phyloP scores from a whole-genome alignment of 2,797 vertebrate genomes.

The Gallirallus australis region DNA sequence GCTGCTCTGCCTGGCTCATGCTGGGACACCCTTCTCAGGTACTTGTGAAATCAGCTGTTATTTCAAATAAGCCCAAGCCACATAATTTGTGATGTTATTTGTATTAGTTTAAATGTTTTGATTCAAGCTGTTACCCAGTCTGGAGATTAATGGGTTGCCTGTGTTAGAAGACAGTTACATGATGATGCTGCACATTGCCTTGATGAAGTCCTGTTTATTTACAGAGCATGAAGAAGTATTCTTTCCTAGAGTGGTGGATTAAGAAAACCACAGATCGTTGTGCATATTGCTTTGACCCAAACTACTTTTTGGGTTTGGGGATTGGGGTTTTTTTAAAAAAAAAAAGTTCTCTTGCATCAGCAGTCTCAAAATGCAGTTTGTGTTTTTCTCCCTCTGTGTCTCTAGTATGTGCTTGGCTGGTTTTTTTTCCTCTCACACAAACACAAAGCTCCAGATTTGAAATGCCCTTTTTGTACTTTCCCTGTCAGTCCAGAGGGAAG shows the following conservation, averaged over 20 bases:
- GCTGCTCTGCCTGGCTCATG: not conserved
- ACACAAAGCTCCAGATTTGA: conserved; percentile 21
- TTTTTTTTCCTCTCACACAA: not conserved
- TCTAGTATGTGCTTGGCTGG: not conserved
- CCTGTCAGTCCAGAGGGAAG: not conserved
- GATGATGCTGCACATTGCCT: not conserved
- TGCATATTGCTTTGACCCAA: not conserved
- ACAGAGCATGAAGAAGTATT: not conserved
- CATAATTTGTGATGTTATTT: not conserved
- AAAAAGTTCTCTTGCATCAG: not conserved
- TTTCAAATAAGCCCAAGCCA: not conserved
- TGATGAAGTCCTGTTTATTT: conserved; percentile 14
- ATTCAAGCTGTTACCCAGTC: not conserved
- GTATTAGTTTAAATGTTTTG: not conserved
- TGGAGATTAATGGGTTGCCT: not conserved
- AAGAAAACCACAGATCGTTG: conserved; percentile 1
- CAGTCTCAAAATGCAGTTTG: not conserved
- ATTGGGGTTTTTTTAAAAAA: not conserved
- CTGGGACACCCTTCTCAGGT: conserved; percentile 24
- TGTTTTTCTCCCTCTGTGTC: not conserved
- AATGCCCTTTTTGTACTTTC: not conserved
- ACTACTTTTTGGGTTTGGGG: not conserved
- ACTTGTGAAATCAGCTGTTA: conserved; percentile 28
- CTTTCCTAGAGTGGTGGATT: not conserved
- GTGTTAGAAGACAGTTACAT: not conserved